Evolutionary conservation across 2,888 invertebrate species (phyloP).

Genomic region (Eumacrocentrus americanus): DNA sequence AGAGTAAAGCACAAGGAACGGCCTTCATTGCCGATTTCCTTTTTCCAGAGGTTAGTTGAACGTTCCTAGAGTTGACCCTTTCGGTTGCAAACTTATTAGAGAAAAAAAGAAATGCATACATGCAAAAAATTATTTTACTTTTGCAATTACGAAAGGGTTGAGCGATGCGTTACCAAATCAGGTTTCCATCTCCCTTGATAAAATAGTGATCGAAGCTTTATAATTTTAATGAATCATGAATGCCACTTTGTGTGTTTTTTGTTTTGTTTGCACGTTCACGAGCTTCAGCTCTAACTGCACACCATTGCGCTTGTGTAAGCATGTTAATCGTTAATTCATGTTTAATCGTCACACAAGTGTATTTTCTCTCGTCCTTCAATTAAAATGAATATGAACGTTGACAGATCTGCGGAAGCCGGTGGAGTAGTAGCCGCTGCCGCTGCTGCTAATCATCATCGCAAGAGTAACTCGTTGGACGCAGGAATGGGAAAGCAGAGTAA

Average conservation of each 20-base stretch:
- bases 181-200: background rate
- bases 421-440: slow-evolving; percentile 48
- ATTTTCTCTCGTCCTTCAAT: background rate
- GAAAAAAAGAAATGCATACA: no score
- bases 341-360: background rate
- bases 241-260: background rate
- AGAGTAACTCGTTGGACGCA: slow-evolving; percentile 84
- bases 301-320: background rate
- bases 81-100: background rate
- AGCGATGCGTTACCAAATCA: background rate
- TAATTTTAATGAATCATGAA: no score
- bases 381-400: slow-evolving; percentile 21
- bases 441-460: slow-evolving; percentile 69
- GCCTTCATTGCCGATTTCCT: slow-evolving; percentile 60
- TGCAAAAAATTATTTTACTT: background rate
- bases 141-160: background rate
- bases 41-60: slow-evolving; percentile 62
- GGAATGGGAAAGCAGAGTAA: slow-evolving; percentile 63
- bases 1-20: slow-evolving; percentile 72
- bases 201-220: background rate
- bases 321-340: slow-evolving; percentile 3
- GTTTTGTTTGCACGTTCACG: slow-evolving; percentile 12
- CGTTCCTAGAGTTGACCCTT: slow-evolving; percentile 1
- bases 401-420: slow-evolving; percentile 54
- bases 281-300: slow-evolving; percentile 14